phyloP scores from a whole-genome alignment of 92 coral and sea anemone species.

The Galaxea fascicularis region DNA sequence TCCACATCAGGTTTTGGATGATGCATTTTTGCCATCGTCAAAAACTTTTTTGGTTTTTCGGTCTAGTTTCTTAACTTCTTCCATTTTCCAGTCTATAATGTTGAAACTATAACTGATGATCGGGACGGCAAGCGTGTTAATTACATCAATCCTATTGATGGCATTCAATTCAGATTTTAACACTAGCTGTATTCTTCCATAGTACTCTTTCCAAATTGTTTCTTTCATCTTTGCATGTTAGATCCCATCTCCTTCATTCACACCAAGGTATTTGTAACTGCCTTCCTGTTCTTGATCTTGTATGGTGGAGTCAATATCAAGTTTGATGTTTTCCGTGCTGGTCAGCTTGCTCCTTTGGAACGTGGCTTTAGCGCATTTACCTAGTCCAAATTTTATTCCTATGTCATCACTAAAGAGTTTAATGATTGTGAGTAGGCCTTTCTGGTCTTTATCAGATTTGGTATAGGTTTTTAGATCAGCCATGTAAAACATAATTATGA shows the following conservation, averaged over 20 bases:
- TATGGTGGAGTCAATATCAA: not conserved
- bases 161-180: constrained; percentile 33
- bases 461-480: constrained; percentile 14
- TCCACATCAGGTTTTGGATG: constrained; percentile 39
- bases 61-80: constrained; percentile 48
- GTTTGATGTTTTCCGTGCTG: not conserved
- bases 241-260: constrained; percentile 37
- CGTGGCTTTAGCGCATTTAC: constrained; percentile 37
- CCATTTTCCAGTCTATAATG: constrained; percentile 54
- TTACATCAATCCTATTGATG: constrained; percentile 30
- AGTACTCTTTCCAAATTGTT: constrained; percentile 32
- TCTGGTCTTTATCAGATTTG: constrained; percentile 9
- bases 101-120: constrained; percentile 46
- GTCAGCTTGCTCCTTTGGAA: constrained; percentile 2
- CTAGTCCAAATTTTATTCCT: constrained; percentile 33
- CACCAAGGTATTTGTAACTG: constrained; percentile 43
- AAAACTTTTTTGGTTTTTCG: constrained; percentile 31
- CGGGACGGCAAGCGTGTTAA: constrained; percentile 41
- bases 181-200: constrained; percentile 22
- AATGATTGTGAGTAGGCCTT: constrained; percentile 11
- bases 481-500: too few relatives aligned
- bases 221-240: constrained; percentile 47
- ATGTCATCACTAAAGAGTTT: constrained; percentile 40
- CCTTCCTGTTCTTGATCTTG: constrained; percentile 27
- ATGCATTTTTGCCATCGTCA: constrained; percentile 39